Conservation (phyloP, 2,113 vertebrate genomes). For the Bubo blakistoni region DNA sequence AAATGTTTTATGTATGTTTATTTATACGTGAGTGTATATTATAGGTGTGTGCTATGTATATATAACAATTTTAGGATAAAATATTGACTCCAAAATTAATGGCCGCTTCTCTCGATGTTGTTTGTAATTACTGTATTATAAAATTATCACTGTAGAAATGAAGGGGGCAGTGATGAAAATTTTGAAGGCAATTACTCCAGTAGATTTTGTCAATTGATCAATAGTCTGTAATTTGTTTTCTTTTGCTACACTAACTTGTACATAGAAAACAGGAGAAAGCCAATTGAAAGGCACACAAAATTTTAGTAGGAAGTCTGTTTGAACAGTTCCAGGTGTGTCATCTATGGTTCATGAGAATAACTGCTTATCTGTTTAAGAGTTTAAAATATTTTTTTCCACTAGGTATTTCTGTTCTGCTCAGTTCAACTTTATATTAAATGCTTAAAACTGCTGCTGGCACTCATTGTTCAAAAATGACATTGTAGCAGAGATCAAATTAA, state of each 20-base stretch:
- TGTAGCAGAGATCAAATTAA: background rate
- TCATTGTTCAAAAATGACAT: background rate
- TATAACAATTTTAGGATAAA: background rate
- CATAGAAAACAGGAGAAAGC: background rate
- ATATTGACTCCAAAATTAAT: background rate
- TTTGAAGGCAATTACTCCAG: background rate
- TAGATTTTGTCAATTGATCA: background rate
- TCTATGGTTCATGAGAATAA: background rate
- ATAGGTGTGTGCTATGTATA: background rate
- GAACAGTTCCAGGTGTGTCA: background rate
- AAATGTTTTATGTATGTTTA: background rate
- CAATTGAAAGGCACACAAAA: background rate
- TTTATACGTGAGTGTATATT: background rate
- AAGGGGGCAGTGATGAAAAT: background rate
- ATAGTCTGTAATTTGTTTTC: background rate
- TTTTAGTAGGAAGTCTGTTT: background rate
- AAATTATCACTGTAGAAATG: background rate
- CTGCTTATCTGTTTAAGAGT: background rate
- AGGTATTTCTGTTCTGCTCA: background rate
- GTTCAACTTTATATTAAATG: background rate
- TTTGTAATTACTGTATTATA: background rate
- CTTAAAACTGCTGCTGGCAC: background rate
- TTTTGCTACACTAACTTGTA: background rate
- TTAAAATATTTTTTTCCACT: background rate
- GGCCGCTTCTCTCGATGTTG: background rate